These are phyloP conservation scores for Nannospalax galili DNA, from an alignment of 2,113 vertebrate genomes.

Conservation along the genomic window DNA sequence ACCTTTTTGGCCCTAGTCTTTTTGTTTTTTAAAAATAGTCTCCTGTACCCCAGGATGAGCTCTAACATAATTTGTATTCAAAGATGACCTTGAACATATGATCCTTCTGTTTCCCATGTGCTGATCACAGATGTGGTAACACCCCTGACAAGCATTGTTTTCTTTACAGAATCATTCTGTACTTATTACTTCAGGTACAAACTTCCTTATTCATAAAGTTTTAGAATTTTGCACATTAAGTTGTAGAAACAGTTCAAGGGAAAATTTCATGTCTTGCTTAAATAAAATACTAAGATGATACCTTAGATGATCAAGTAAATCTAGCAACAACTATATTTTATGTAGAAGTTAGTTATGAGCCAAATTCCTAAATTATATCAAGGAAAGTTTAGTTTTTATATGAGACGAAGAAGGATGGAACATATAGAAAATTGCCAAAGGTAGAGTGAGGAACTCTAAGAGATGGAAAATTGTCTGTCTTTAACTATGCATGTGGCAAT, in stretches of 20 bases:
- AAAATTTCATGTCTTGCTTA: neutral
- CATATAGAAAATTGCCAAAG: neutral
- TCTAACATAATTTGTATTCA: neutral
- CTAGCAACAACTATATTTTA: neutral
- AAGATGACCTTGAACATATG: neutral
- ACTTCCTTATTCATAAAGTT: neutral
- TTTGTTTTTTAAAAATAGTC: neutral
- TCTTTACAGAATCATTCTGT: neutral
- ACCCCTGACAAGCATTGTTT: neutral
- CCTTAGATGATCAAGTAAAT: neutral
- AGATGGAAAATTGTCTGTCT: neutral
- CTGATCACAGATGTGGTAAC: neutral
- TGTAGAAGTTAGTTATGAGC: neutral
- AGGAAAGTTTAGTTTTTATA: conserved; percentile 7
- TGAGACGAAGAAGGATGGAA: neutral
- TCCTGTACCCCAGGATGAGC: too few relatives aligned
- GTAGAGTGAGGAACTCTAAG: neutral
- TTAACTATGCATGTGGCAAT: neutral
- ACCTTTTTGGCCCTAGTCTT: too few relatives aligned
- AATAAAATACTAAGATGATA: conserved; percentile 22
- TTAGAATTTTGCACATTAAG: neutral
- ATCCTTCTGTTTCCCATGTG: neutral
- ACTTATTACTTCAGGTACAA: neutral
- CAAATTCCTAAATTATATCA: neutral
- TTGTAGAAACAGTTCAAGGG: neutral